These are phyloP conservation scores for Meteorus cinctellus DNA, from an alignment of 2,888 invertebrate species.

Conservation along the genomic window DNA sequence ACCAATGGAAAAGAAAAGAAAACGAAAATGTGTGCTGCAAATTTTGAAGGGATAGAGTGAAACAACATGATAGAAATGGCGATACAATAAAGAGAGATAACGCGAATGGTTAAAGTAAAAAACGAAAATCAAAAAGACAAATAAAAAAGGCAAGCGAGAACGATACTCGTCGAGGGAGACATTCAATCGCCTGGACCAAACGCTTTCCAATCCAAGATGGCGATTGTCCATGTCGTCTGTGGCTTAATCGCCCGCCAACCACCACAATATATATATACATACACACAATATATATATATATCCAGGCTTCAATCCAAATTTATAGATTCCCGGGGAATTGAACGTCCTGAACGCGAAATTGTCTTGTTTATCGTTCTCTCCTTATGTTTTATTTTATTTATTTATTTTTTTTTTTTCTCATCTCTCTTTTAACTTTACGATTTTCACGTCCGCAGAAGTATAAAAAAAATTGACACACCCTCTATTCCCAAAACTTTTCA, in stretches of 20 bases:
- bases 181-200: constrained; percentile 70
- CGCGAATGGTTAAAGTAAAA: constrained; percentile 37
- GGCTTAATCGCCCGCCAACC: constrained; percentile 56
- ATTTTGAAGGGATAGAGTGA: constrained; percentile 40
- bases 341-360: constrained; percentile 61
- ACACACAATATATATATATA: not conserved
- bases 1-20: constrained; percentile 10
- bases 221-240: constrained; percentile 52
- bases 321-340: constrained; percentile 71
- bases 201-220: constrained; percentile 59
- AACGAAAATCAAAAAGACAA: constrained; percentile 44
- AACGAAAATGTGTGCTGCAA: constrained; percentile 30
- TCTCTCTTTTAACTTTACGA: constrained; percentile 47
- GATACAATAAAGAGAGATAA: constrained; percentile 43
- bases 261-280: constrained; percentile 1
- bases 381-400: constrained; percentile 52
- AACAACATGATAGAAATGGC: constrained; percentile 6
- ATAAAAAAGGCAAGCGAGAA: constrained; percentile 44
- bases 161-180: constrained; percentile 72
- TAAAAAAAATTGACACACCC: constrained; percentile 41
- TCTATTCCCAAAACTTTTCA: constrained; percentile 37
- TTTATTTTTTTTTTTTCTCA: constrained; percentile 51
- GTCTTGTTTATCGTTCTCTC: constrained; percentile 69
- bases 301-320: constrained; percentile 57
- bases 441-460: constrained; percentile 48